Evolutionary conservation across 2,888 invertebrate species (phyloP).

Genomic region (Drosophila prostipennis): DNA sequence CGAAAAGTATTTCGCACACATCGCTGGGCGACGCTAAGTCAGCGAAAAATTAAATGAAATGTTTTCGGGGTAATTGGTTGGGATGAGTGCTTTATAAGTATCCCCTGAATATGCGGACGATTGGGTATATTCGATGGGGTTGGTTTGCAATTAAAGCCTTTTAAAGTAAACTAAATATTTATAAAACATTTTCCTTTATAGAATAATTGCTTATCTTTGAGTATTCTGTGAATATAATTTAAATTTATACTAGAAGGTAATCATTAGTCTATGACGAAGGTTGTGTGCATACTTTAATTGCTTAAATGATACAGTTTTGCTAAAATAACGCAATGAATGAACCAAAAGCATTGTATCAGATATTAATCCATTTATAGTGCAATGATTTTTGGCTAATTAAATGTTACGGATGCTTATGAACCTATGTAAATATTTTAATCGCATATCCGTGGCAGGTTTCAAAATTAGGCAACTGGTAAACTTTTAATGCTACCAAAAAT

Average conservation of each 20-base stretch:
- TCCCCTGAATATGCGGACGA: neutral
- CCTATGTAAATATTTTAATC: neutral
- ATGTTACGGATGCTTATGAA: slow-evolving; percentile 8
- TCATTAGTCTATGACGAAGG: neutral
- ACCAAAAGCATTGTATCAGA: neutral
- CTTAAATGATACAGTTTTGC: neutral
- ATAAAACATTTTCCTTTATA: no score
- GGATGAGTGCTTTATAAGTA: neutral
- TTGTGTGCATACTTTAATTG: neutral
- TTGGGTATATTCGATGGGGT: neutral
- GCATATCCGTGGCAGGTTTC: neutral
- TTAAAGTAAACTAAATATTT: no score
- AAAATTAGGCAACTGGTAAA: neutral
- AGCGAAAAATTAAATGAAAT: slow-evolving; percentile 33
- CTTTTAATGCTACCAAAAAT: no score
- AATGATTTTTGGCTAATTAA: slow-evolving; percentile 15
- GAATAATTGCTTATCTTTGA: no score
- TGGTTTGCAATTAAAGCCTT: neutral
- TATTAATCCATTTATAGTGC: slow-evolving; percentile 7
- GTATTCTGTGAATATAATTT: no score
- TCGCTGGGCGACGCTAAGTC: slow-evolving; percentile 33
- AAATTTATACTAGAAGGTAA: neutral
- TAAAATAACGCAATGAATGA: neutral
- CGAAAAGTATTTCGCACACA: slow-evolving; percentile 37
- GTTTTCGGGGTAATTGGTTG: slow-evolving; percentile 8